phyloP scores from a whole-genome alignment of 2,797 vertebrate species.

The Melopsittacus undulatus region DNA sequence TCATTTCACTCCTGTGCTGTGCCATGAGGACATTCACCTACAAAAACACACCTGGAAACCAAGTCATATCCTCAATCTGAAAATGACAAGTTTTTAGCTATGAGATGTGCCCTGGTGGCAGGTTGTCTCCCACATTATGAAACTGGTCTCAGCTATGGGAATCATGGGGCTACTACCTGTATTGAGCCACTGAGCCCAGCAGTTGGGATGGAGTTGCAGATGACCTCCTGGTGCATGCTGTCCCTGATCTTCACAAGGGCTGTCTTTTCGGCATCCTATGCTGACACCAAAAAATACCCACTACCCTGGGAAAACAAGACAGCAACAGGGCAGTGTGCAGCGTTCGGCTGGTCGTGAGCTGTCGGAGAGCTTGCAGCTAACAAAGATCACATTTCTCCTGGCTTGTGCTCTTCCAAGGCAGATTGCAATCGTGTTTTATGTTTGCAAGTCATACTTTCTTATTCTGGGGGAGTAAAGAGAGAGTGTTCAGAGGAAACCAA shows the following conservation, averaged over 20 bases:
- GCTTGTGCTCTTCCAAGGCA: constrained; percentile 16
- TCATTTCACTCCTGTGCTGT: not conserved
- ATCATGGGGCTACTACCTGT: not conserved
- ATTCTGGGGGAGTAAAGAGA: not conserved
- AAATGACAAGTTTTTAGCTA: not conserved
- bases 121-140: not conserved
- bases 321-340: not conserved
- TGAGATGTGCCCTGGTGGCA: not conserved
- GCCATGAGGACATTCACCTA: not conserved
- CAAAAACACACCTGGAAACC: not conserved
- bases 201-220: not conserved
- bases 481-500: not conserved
- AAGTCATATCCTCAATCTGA: not conserved
- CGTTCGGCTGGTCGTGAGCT: not conserved
- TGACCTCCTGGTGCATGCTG: not conserved
- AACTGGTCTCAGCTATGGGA: not conserved
- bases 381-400: constrained; percentile 34
- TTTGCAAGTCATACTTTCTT: constrained; percentile 21
- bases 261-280: not conserved
- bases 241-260: not conserved
- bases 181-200: not conserved
- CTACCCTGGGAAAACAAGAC: not conserved
- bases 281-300: not conserved
- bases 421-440: constrained; percentile 11
- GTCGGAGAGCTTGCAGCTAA: not conserved